Evolutionary conservation across 2,888 invertebrate species (phyloP).

Genomic region (Torymus aiolomorphi): DNA sequence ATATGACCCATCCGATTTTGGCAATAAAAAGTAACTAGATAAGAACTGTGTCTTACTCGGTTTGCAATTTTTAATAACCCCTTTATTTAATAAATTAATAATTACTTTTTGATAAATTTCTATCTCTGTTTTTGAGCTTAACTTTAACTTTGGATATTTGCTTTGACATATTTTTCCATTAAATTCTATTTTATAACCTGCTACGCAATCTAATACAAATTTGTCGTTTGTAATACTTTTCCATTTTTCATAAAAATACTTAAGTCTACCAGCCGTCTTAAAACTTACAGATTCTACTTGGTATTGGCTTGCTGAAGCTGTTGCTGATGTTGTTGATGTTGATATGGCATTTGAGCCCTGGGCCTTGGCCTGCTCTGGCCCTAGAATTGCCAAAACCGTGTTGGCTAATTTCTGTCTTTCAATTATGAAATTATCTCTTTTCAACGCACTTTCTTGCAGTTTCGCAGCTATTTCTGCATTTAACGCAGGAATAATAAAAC

Average conservation of each 20-base stretch:
- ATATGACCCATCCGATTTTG: conserved; percentile 52
- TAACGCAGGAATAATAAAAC: no score
- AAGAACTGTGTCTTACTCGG: conserved; percentile 30
- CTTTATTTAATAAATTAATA: conserved; percentile 6
- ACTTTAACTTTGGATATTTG: no score
- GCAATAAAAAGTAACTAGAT: conserved; percentile 49
- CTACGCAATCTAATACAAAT: conserved; percentile 22
- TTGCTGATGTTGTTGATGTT: background rate
- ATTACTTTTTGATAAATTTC: conserved; percentile 11
- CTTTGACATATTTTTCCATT: no score
- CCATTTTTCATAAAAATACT: conserved; percentile 25
- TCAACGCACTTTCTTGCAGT: no score
- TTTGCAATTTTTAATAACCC: conserved; percentile 32
- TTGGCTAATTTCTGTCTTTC: no score
- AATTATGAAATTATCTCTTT: no score
- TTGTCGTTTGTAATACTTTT: conserved; percentile 20
- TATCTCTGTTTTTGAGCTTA: no score
- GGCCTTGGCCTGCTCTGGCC: no score
- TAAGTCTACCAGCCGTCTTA: conserved; percentile 41
- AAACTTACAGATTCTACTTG: conserved; percentile 39
- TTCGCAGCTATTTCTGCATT: no score
- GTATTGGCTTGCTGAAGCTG: background rate
- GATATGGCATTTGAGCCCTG: no score
- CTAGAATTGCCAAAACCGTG: no score
- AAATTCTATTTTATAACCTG: no score